Evolutionary conservation across 1,140 invertebrate species (phyloP).

Genomic region (Conus ventricosus): DNA sequence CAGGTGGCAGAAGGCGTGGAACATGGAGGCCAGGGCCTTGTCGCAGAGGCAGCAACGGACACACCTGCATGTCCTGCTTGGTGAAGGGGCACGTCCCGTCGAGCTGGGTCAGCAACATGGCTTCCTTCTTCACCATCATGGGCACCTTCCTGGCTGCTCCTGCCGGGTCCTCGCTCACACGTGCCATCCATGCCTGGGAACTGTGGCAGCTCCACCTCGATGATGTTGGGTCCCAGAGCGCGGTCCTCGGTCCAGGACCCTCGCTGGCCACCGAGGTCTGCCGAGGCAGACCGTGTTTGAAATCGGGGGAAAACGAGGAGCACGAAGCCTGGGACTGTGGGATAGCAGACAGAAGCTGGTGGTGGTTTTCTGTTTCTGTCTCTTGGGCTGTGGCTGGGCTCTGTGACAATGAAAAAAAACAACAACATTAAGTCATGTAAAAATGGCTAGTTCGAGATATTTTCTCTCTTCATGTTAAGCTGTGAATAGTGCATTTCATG

Average conservation of each 20-base stretch:
- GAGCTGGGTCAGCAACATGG: conserved; percentile 72
- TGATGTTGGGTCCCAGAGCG: background rate
- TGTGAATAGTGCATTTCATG: too few relatives aligned
- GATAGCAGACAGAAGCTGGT: background rate
- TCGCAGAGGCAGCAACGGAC: conserved; percentile 76
- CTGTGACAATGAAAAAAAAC: background rate
- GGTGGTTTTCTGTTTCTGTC: background rate
- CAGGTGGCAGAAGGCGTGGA: conserved; percentile 72
- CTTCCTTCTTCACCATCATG: conserved; percentile 68
- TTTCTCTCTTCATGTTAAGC: too few relatives aligned
- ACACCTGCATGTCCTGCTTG: conserved; percentile 72
- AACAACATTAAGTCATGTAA: background rate
- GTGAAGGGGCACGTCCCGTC: conserved; percentile 73
- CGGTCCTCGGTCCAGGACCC: conserved; percentile 3
- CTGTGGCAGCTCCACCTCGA: conserved; percentile 11
- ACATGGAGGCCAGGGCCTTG: conserved; percentile 71
- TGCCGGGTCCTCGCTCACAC: background rate
- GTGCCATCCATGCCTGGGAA: background rate
- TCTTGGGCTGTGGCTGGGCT: background rate
- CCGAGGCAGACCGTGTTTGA: conserved; percentile 14
- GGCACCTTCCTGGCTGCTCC: background rate
- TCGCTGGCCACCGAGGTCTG: conserved; percentile 37
- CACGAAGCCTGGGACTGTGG: background rate
- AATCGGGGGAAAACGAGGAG: conserved; percentile 24
- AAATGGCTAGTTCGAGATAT: too few relatives aligned